Evolutionary conservation across 2,113 vertebrate genomes (phyloP).

Genomic region (Archilochus colubris): DNA sequence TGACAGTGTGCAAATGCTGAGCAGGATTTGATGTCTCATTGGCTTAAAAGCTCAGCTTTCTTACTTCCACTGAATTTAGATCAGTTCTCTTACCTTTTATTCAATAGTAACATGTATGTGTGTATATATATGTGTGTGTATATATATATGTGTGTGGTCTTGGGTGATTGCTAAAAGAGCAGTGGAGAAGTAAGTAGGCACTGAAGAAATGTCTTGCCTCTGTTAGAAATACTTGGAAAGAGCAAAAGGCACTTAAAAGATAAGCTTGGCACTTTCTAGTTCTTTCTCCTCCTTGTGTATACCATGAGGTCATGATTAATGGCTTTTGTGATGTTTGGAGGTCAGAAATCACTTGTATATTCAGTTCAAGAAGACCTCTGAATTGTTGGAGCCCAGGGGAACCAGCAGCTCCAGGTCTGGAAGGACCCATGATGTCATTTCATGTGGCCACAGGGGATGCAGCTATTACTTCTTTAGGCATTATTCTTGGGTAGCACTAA

Average conservation of each 20-base stretch:
- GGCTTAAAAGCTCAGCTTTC: background rate
- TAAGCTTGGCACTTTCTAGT: background rate
- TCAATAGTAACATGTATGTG: background rate
- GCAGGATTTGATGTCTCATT: background rate
- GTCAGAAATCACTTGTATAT: slow-evolving; percentile 29
- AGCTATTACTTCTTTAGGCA: slow-evolving; percentile 29
- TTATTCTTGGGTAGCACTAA: slow-evolving; percentile 29
- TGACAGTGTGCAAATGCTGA: background rate
- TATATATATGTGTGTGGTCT: background rate
- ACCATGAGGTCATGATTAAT: slow-evolving; percentile 49
- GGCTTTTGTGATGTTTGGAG: slow-evolving; percentile 20
- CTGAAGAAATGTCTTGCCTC: background rate
- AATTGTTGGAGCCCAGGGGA: background rate
- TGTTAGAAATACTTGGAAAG: background rate
- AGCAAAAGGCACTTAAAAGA: background rate
- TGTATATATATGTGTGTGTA: background rate
- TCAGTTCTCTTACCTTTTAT: background rate
- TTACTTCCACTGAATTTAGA: background rate
- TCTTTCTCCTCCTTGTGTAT: background rate
- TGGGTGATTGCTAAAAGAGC: background rate
- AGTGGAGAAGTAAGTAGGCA: background rate
- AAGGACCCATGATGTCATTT: slow-evolving; percentile 29
- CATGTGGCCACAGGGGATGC: background rate
- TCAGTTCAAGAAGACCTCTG: slow-evolving; percentile 37
- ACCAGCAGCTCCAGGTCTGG: background rate